Evolutionary conservation across 2,113 vertebrate genomes (phyloP).

Genomic region (Rafetus swinhoei): DNA sequence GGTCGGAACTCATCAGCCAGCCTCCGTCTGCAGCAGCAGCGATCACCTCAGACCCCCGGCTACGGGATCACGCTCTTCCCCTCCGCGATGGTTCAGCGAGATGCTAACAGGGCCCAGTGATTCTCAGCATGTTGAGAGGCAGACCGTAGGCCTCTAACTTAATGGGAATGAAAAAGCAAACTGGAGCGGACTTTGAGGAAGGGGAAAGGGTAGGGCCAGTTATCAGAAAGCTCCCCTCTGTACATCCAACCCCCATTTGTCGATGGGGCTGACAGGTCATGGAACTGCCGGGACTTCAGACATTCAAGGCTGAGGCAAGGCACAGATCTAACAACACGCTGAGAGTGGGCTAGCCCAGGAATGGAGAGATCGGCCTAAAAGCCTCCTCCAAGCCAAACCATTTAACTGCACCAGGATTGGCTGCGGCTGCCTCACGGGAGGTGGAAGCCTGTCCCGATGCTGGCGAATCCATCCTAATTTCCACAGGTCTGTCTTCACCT

Average conservation of each 20-base stretch:
- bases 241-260: rapidly evolving
- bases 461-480: neutral
- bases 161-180: constrained; percentile 7
- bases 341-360: neutral
- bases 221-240: neutral
- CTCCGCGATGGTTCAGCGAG: neutral
- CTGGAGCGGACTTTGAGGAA: neutral
- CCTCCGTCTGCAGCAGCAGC: neutral
- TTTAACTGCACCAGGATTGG: rapidly evolving
- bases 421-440: neutral
- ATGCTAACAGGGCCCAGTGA: neutral
- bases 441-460: rapidly evolving
- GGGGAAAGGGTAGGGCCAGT: neutral
- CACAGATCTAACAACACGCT: neutral
- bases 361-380: neutral
- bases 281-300: rapidly evolving
- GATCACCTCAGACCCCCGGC: neutral
- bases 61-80: neutral
- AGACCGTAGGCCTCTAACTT: neutral
- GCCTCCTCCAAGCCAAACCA: neutral
- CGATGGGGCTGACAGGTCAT: neutral
- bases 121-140: neutral
- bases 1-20: neutral
- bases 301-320: neutral
- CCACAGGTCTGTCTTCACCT: rapidly evolving